Base-by-base conservation (phyloP, 2,113 vertebrate species). In the Podilymbus podiceps region DNA sequence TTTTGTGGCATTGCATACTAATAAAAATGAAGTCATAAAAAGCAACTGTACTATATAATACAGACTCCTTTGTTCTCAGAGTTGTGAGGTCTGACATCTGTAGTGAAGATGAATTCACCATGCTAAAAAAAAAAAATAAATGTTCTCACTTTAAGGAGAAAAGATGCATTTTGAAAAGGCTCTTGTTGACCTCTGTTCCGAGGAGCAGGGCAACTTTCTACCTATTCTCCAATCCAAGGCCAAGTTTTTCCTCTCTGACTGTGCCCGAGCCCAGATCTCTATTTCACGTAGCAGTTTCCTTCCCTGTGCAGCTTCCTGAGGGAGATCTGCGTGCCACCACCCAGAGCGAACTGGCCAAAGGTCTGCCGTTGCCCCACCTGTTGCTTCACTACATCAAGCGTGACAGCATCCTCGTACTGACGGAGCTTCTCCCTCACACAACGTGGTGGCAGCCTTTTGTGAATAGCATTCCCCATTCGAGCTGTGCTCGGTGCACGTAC, bases 11-110 rank as follows among this genome's bases (percentile, higher is more conserved):
- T 80, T 81, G 75, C 73, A 78, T 90, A 46, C 85, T 86, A 88
- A 95, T 95, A 91, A 96, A 95, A 95, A 90, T 73, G 66, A 94
- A 94, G 84, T 69, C 59, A 58, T 81, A 87, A 83, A 94, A 91
- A 91, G 55, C 27, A 95, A 91, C 75, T 63, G 49, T 66, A 58
- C 87, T 59, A 8, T 25, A 38, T 5, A 47, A 42, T 24, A 59
- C 38, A 87, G 53, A 31, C n/a, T 93, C n/a, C 55, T 95, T 96
- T 96, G 76, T 95, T 97, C 82, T 84, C 75, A 49, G 71, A 56
- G 58, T 87, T 69, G 58, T 2, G 20, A 92, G 74, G 50, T 92
- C 83, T 95, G 62, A 66, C 62, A 60, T 81, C 62, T 92, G 82
- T 68, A 69, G 79, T 72, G 58, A 56, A 82, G 73, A 88, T 55